Evolutionary conservation across 2,888 invertebrate species (phyloP).

Genomic region (Apoderus coryli): DNA sequence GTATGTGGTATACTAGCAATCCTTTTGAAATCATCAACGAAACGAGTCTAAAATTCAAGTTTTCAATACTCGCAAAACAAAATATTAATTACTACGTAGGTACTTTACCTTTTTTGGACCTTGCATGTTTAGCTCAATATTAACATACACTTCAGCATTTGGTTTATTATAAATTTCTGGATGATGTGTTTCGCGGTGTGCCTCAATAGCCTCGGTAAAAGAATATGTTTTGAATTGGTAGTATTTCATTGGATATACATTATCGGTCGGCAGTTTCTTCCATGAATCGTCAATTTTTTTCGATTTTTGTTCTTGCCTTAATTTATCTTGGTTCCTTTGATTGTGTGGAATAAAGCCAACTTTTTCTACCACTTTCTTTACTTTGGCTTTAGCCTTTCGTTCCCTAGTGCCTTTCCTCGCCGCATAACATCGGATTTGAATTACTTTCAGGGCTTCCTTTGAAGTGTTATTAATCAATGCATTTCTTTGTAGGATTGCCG

Average conservation of each 20-base stretch:
- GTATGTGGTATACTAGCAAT: constrained; percentile 51
- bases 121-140: constrained; percentile 69
- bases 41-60: constrained; percentile 49
- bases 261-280: constrained; percentile 41
- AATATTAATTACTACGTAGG: too few species aligned
- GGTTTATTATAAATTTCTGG: constrained; percentile 69
- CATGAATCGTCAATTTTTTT: constrained; percentile 46
- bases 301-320: constrained; percentile 32
- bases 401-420: constrained; percentile 75
- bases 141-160: constrained; percentile 50
- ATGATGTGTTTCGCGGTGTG: constrained; percentile 69
- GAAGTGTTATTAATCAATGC: not conserved
- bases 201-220: constrained; percentile 60
- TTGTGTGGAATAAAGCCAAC: constrained; percentile 61
- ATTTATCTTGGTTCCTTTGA: constrained; percentile 36
- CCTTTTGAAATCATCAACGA: constrained; percentile 51
- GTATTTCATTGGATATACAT: constrained; percentile 45
- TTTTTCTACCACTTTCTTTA: constrained; percentile 61
- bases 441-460: not conserved
- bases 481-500: too few species aligned
- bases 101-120: constrained; percentile 54
- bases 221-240: constrained; percentile 47
- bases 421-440: constrained; percentile 39
- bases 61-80: constrained; percentile 1
- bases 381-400: constrained; percentile 55